Evolutionary conservation across 2,888 invertebrate genomes (phyloP).

Genomic region (Norana najaformis): DNA sequence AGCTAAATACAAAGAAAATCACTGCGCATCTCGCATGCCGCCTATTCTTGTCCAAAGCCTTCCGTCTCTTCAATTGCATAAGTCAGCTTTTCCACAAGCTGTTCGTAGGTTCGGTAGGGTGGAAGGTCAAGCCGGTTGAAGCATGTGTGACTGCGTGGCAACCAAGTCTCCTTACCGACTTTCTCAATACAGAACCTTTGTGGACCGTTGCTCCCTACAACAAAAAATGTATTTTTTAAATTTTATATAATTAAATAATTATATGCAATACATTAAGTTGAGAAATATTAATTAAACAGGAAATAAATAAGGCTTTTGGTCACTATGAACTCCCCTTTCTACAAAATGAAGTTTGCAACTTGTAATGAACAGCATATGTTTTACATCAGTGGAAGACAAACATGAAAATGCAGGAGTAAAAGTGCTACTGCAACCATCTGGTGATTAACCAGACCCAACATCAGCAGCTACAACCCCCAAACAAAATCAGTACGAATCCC

Average conservation of each 20-base stretch:
- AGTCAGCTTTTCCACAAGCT: slow-evolving; percentile 94
- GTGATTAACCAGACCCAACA: too few species aligned
- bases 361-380: too few species aligned
- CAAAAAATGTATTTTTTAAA: not conserved
- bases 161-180: slow-evolving; percentile 98
- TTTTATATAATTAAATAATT: too few species aligned
- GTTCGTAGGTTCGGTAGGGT: slow-evolving; percentile 98
- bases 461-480: too few species aligned
- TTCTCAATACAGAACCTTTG: slow-evolving; percentile 99
- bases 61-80: slow-evolving; percentile 98
- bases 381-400: too few species aligned
- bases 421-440: too few species aligned
- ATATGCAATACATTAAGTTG: not conserved
- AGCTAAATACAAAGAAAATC: not conserved
- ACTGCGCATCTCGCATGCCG: not conserved
- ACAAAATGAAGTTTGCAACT: too few species aligned
- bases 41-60: slow-evolving; percentile 73
- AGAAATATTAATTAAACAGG: not conserved
- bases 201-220: slow-evolving; percentile 82
- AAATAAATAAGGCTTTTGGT: too few species aligned
- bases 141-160: slow-evolving; percentile 97
- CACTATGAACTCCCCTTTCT: not conserved
- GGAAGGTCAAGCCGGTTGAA: slow-evolving; percentile 97
- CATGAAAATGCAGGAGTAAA: too few species aligned
- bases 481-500: too few species aligned